Evolutionary conservation across 2,797 vertebrate genomes (phyloP), one percentile per base, ranked within the genome.

Genomic region (Myotis findleyi): DNA sequence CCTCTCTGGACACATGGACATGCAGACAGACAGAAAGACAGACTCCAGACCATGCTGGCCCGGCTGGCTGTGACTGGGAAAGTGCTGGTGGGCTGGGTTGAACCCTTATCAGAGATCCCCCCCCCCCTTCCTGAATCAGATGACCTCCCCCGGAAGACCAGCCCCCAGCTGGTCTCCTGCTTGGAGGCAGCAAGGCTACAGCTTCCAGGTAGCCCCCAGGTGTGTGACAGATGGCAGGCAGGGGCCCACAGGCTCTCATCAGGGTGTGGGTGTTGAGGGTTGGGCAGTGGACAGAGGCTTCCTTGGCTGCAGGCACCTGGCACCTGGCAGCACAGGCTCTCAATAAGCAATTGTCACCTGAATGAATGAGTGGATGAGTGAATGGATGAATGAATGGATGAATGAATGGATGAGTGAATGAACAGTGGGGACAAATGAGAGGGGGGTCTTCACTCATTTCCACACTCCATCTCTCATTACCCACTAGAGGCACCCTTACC

Each of bases 181-280:
- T 77, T 23, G 30, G 49, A 16, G 30, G 4, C 69, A 83, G 83
- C 33, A 79, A 82, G 75, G 13, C 23, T 41, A 41, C 13, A 21
- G 85, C n/a, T 64, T 59, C 75, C 11, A 1, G 0, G 33, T 16
- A 79, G 71, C 41, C 38, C 47, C 38, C 18, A 30, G 51, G 38
- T 7, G 6, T 76, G 41, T 2, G 64, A 51, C 55, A 11, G 36
- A 41, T 11, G n/a, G 6, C 51, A 16, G 71, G 17, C 53, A 36
- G 59, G 44, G 27, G 41, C 12, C 44, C 44, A 3, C 0, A 0
- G 21, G 64, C 20, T 71, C 57, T 55, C 4, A 27, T 27, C 27
- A n/a, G 68, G 38, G 7, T 3, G 2, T 41, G 6, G 47, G 10
- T 9, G 13, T 18, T 0, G 2, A 62, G 66, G 41, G 7, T 21